phyloP scores from a whole-genome alignment of 1,140 invertebrate species.

The Procambarus clarkii region DNA sequence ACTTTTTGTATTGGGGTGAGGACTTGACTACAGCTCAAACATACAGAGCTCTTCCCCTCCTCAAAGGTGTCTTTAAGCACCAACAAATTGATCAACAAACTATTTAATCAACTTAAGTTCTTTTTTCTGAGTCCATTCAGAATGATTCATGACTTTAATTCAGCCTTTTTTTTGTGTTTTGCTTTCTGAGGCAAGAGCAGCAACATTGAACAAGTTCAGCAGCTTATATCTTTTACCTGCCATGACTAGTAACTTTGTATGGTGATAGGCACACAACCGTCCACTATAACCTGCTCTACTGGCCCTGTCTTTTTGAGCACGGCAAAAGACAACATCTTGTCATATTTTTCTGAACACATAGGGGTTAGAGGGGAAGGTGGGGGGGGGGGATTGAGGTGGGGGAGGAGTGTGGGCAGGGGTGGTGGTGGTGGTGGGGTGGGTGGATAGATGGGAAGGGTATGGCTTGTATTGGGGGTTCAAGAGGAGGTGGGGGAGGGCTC shows the following conservation, averaged over 20 bases:
- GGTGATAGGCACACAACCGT: not conserved
- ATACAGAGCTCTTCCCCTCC: not conserved
- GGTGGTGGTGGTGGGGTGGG: not conserved
- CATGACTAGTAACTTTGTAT: not conserved
- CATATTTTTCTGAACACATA: slow-evolving; percentile 55
- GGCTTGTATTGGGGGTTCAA: not conserved
- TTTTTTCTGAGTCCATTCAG: not conserved
- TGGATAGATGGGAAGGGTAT: not conserved
- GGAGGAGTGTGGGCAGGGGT: not conserved
- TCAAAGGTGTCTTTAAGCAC: not conserved
- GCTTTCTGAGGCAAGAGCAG: not conserved
- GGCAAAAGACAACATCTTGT: slow-evolving; percentile 65
- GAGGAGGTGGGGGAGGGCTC: no score
- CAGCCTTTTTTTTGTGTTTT: not conserved
- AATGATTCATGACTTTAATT: not conserved
- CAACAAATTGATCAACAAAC: not conserved
- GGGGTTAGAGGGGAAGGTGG: not conserved
- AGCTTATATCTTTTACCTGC: not conserved
- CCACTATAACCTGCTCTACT: slow-evolving; percentile 57
- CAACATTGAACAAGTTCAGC: not conserved
- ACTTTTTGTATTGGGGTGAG: not conserved
- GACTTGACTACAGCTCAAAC: not conserved
- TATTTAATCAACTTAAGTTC: not conserved
- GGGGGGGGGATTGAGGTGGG: not conserved
- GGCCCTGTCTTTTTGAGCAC: slow-evolving; percentile 57